phyloP scores from a whole-genome alignment of 2,888 invertebrate genomes.

The Hermodice carunculata region DNA sequence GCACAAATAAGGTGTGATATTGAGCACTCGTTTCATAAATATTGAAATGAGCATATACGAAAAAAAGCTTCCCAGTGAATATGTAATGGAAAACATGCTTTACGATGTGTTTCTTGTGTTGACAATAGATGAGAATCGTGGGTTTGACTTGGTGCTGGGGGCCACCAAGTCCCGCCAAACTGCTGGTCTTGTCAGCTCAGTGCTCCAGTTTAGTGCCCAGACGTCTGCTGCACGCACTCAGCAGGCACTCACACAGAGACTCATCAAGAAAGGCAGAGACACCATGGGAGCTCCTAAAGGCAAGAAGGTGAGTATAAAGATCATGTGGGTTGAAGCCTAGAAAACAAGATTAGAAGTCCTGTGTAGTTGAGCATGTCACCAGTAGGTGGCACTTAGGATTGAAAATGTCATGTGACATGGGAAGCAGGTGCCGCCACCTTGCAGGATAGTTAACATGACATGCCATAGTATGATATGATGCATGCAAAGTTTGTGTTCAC shows the following conservation, averaged over 20 bases:
- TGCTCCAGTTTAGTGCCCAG: slow-evolving; percentile 69
- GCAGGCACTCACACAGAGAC: slow-evolving; percentile 61
- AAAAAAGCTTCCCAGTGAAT: not conserved
- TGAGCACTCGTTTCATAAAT: too few species aligned
- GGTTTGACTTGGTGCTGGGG: slow-evolving; percentile 54
- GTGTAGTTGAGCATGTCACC: too few species aligned
- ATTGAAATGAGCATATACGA: not conserved
- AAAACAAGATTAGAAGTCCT: too few species aligned
- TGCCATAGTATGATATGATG: too few species aligned
- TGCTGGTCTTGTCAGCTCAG: slow-evolving; percentile 52
- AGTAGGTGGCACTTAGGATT: too few species aligned
- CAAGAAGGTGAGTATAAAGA: slow-evolving; percentile 65
- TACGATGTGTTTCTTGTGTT: not conserved
- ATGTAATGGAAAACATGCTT: not conserved
- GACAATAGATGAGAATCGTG: slow-evolving; percentile 36
- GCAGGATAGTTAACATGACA: too few species aligned
- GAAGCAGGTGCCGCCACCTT: too few species aligned
- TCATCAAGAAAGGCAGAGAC: slow-evolving; percentile 67
- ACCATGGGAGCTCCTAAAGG: slow-evolving; percentile 67
- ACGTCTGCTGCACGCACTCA: slow-evolving; percentile 63
- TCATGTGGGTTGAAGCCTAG: too few species aligned
- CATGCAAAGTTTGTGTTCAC: too few species aligned
- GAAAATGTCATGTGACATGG: too few species aligned
- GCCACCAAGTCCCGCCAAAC: slow-evolving; percentile 15
- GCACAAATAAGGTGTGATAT: too few species aligned